Base-by-base conservation (phyloP, 2,797 vertebrate species). In the Channallabes apus region DNA sequence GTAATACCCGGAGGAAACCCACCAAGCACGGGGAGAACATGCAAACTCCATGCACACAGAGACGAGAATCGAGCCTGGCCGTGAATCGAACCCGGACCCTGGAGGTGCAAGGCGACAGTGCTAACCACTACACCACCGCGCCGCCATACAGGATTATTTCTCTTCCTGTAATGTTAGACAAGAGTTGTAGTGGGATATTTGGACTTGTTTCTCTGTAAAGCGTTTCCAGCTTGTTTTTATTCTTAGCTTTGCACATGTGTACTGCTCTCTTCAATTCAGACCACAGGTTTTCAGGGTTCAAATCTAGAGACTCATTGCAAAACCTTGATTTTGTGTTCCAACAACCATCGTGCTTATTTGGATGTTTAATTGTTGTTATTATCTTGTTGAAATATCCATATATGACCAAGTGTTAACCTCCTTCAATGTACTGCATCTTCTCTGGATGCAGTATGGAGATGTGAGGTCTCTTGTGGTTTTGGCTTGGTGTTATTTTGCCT, bases 381-480 rank as follows among this genome's bases (percentile, higher is more conserved):
- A 65, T 65, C 78, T 80, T 80, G 38, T 46, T 80, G 78, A 80
- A 65, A 46, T 64, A 80, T 46, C 61, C 78, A 65, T 27, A n/a
- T 65, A 80, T 80, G 78, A 65, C 78, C 78, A 80, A 80, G 78
- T 65, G 61, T 80, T 51, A 65, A 65, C 78, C 61, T 51, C 24
- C 38, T 64, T 64, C 61, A 80, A 29, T 46, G n/a, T 29, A 62
- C 22, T 46, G 27, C 27, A 32, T 46, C 38, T 64, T 80, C 24
- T 65, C 59, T 64, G 59, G 77, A 79, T 61, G 24, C 77, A 41
- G 22, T 29, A 65, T 46, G 77, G 58, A 79, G 41, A 79, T 27
- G 35, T 79, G 77, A 65, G 64, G 78, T 51, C 78, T 51, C 8
- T 84, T 79, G 90, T 77, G 61, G 78, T 65, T 80, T 51, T 46